Evolutionary conservation across 2,797 vertebrate species (phyloP).

Genomic region (Sebastes glaucus): DNA sequence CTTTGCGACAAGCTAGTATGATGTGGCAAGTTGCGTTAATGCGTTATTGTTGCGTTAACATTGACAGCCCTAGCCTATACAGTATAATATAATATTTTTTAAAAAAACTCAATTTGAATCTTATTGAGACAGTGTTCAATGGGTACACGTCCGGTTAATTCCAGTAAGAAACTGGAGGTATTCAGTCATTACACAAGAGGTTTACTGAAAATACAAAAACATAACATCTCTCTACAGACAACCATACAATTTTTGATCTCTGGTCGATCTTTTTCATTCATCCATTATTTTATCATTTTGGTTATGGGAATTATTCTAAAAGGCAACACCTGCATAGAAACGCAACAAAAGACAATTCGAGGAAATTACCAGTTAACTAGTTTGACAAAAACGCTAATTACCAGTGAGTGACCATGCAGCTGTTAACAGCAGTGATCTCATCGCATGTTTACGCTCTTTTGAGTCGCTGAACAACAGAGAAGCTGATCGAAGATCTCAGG

Average conservation of each 20-base stretch:
- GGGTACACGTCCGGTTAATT: too few species aligned
- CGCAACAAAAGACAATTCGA: neutral
- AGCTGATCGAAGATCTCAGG: neutral
- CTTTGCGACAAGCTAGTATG: too few species aligned
- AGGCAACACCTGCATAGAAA: neutral
- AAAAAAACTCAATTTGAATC: too few species aligned
- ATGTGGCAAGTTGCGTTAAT: too few species aligned
- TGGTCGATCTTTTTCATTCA: too few species aligned
- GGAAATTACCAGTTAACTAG: neutral
- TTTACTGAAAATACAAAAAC: neutral
- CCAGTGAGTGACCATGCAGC: neutral
- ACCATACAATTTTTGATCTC: too few species aligned
- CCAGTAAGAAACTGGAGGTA: too few species aligned
- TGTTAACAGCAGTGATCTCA: neutral
- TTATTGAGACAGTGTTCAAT: too few species aligned
- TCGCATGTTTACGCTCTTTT: neutral
- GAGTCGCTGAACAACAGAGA: neutral
- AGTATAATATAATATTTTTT: too few species aligned
- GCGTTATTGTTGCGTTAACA: too few species aligned
- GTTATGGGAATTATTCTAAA: neutral
- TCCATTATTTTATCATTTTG: neutral
- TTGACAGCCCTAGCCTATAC: too few species aligned
- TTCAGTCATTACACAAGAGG: neutral
- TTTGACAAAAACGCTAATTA: neutral
- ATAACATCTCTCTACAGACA: neutral